Percentiles rank a stretch among this genome's conserved stretches.
Conservation (phyloP, 1,140 invertebrate genomes). For the Cyclina sinensis region DNA sequence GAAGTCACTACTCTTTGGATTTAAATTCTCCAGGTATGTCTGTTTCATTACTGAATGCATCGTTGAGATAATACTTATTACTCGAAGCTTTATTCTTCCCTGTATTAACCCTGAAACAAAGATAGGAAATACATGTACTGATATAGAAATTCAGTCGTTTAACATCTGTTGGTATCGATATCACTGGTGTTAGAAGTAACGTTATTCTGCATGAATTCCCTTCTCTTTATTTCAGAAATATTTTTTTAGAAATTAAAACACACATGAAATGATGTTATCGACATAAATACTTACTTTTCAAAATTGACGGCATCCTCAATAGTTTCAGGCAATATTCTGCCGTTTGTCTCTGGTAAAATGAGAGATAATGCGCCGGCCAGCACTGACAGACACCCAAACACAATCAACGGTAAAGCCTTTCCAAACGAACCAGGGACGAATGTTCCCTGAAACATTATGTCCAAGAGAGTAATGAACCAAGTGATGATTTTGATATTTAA, state of each 20-base stretch:
- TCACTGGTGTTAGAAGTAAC: background rate
- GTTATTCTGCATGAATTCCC: background rate
- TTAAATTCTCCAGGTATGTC: constrained; percentile 9
- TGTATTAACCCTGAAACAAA: constrained; percentile 1
- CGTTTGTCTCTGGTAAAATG: constrained; percentile 72
- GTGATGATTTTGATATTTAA: too few relatives aligned
- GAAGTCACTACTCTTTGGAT: background rate
- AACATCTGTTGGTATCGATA: too few relatives aligned
- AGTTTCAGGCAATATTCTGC: constrained; percentile 74
- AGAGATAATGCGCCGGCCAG: constrained; percentile 72
- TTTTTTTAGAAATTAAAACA: too few relatives aligned
- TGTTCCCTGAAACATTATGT: constrained; percentile 65
- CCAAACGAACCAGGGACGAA: constrained; percentile 72
- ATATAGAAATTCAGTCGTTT: too few relatives aligned
- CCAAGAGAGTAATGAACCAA: too few relatives aligned
- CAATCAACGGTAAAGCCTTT: constrained; percentile 72
- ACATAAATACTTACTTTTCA: background rate
- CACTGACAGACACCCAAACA: constrained; percentile 73
- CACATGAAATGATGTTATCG: background rate
- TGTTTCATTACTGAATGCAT: background rate
- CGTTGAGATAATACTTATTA: constrained; percentile 23
- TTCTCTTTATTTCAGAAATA: background rate
- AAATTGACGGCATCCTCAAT: constrained; percentile 74
- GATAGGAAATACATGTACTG: background rate
- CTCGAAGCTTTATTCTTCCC: background rate